These are phyloP conservation scores for Brienomyrus longianalis DNA, from an alignment of 2,113 vertebrate species.

Conservation along the genomic window DNA sequence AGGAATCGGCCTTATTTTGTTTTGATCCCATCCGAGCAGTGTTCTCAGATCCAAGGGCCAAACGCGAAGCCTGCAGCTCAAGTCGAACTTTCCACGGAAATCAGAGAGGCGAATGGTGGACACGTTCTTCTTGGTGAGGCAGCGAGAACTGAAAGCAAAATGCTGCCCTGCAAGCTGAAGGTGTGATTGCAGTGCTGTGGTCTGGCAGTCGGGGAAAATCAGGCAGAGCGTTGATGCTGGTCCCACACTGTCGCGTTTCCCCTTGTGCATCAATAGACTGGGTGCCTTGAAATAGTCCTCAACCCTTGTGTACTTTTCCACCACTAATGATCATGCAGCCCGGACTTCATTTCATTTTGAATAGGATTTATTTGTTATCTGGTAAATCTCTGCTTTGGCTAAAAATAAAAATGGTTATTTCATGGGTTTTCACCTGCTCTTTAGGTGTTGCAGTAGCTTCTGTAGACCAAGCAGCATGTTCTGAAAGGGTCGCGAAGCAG, in stretches of 20 bases:
- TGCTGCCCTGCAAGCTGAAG: neutral
- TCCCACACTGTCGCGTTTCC: neutral
- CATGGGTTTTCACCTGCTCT: neutral
- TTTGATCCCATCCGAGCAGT: neutral
- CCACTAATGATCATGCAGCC: neutral
- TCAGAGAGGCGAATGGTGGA: neutral
- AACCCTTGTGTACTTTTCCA: neutral
- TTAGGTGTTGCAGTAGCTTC: neutral
- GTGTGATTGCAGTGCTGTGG: neutral
- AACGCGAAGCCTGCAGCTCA: neutral
- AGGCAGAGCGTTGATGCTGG: neutral
- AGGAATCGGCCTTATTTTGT: neutral
- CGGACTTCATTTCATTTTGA: neutral
- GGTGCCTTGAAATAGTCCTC: neutral
- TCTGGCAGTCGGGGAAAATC: neutral
- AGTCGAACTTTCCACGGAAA: neutral
- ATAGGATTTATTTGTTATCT: neutral
- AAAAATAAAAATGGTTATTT: neutral
- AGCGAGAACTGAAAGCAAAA: neutral
- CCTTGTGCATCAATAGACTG: neutral
- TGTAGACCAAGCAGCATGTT: too few relatives aligned
- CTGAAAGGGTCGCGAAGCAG: too few relatives aligned
- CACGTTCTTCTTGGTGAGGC: neutral
- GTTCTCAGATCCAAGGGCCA: neutral
- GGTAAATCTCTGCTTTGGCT: neutral